Percentiles rank a stretch among this genome's conserved stretches.
Evolutionary conservation across 1,140 invertebrate genomes (phyloP).

Genomic region (Zaprionus tsacasi): DNA sequence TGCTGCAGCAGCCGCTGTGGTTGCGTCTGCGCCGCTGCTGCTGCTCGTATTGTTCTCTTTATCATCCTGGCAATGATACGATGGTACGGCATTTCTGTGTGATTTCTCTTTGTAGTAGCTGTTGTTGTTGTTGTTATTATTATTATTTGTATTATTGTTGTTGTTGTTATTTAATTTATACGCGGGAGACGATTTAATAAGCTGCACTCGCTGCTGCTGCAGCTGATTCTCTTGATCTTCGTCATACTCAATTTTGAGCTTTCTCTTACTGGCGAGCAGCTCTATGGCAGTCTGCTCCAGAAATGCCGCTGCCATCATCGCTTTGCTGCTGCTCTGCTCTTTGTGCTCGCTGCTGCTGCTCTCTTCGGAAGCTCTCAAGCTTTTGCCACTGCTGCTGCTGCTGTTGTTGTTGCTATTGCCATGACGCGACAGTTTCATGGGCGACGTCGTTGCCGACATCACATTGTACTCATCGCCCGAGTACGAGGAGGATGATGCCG

Average conservation of each 20-base stretch:
- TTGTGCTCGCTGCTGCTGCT: conserved; percentile 41
- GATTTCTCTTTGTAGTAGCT: conserved; percentile 73
- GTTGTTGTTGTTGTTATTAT: conserved; percentile 52
- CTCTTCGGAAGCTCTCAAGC: conserved; percentile 39
- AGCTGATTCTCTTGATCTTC: conserved; percentile 75
- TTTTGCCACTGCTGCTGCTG: conserved; percentile 37
- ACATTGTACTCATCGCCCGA: conserved; percentile 71
- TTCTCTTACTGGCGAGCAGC: conserved; percentile 73
- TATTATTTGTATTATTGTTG: conserved; percentile 56
- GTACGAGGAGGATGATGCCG: conserved; percentile 71
- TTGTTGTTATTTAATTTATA: conserved; percentile 74
- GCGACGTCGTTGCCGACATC: conserved; percentile 63
- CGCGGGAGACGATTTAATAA: conserved; percentile 84
- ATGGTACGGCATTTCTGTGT: conserved; percentile 68
- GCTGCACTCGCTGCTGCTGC: conserved; percentile 78
- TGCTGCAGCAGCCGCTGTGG: conserved; percentile 30
- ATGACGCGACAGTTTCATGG: conserved; percentile 70
- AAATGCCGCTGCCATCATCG: conserved; percentile 78
- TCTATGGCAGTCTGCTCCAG: conserved; percentile 76
- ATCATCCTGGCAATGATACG: conserved; percentile 64
- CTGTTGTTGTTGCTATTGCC: conserved; percentile 49
- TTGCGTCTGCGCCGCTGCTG: conserved; percentile 21
- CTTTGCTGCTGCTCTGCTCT: conserved; percentile 49
- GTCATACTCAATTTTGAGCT: conserved; percentile 71
- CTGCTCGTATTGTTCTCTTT: conserved; percentile 69